Evolutionary conservation across 1,140 invertebrate species (phyloP).

Genomic region (Potamilus streckersoni): DNA sequence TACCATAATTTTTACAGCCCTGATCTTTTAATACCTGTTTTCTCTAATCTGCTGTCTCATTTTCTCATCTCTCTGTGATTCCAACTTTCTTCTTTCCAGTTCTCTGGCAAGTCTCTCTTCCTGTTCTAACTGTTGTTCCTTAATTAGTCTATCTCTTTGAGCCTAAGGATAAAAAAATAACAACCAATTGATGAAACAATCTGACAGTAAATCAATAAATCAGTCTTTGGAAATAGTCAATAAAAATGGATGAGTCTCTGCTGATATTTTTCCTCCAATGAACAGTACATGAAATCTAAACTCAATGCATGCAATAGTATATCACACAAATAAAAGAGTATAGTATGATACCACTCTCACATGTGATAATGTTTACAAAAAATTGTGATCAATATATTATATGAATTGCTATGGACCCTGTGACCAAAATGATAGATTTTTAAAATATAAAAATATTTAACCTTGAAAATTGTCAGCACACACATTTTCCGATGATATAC

Average conservation of each 20-base stretch:
- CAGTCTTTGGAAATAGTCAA: neutral
- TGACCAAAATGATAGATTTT: too few species aligned
- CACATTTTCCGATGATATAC: too few species aligned
- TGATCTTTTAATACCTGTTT: slow-evolving; percentile 52
- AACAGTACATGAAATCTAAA: neutral
- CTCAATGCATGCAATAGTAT: neutral
- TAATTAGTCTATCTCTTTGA: slow-evolving; percentile 55
- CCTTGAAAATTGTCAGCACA: too few species aligned
- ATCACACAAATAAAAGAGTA: too few species aligned
- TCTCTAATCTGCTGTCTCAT: slow-evolving; percentile 67
- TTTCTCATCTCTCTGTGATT: slow-evolving; percentile 63
- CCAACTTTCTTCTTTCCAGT: slow-evolving; percentile 60
- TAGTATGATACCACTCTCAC: too few species aligned
- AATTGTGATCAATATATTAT: too few species aligned
- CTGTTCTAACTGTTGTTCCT: slow-evolving; percentile 57
- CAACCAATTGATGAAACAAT: neutral
- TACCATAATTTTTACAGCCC: neutral
- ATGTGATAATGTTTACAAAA: too few species aligned
- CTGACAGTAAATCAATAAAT: neutral
- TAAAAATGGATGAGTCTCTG: neutral
- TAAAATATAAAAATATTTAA: too few species aligned
- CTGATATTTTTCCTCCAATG: neutral
- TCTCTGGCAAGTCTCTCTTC: slow-evolving; percentile 64
- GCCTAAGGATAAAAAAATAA: slow-evolving; percentile 43
- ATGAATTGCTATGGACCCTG: too few species aligned